These are phyloP conservation scores for Panzeria rudis DNA, from an alignment of 2,888 invertebrate genomes.

Conservation along the genomic window DNA sequence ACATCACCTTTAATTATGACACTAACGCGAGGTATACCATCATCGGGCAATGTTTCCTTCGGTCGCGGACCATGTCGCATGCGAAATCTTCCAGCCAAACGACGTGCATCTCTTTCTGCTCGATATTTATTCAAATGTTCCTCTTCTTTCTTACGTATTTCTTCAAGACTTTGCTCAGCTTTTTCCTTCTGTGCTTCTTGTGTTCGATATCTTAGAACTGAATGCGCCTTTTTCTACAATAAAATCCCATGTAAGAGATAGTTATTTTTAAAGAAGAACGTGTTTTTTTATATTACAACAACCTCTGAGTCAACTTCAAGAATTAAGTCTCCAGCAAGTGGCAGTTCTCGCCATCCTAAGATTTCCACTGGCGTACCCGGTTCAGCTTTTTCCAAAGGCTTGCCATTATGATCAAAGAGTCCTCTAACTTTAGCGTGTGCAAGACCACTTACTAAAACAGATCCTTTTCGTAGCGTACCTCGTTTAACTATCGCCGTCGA, in stretches of 20 bases:
- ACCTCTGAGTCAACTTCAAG: slow-evolving; percentile 92
- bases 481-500: slow-evolving; percentile 93
- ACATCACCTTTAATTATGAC: slow-evolving; percentile 94
- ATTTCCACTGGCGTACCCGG: slow-evolving; percentile 92
- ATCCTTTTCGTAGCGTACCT: slow-evolving; percentile 92
- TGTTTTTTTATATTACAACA: background rate
- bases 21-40: slow-evolving; percentile 85
- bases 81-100: slow-evolving; percentile 86
- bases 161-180: slow-evolving; percentile 86
- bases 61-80: slow-evolving; percentile 86
- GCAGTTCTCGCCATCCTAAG: slow-evolving; percentile 95
- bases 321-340: slow-evolving; percentile 94
- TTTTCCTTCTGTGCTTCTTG: slow-evolving; percentile 86
- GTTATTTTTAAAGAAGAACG: background rate
- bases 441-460: slow-evolving; percentile 91
- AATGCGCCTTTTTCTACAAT: slow-evolving; percentile 87
- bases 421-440: slow-evolving; percentile 93
- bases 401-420: slow-evolving; percentile 91
- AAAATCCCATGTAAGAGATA: background rate
- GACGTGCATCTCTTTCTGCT: slow-evolving; percentile 86
- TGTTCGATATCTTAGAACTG: slow-evolving; percentile 88
- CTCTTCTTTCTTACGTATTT: slow-evolving; percentile 87
- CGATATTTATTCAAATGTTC: slow-evolving; percentile 88
- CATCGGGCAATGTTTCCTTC: slow-evolving; percentile 84
- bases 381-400: slow-evolving; percentile 87